A percentile compares a stretch with the other conserved stretches of the same genome.
phyloP scores from a whole-genome alignment of 2,113 vertebrate genomes.

The Gallinago jamesoni region DNA sequence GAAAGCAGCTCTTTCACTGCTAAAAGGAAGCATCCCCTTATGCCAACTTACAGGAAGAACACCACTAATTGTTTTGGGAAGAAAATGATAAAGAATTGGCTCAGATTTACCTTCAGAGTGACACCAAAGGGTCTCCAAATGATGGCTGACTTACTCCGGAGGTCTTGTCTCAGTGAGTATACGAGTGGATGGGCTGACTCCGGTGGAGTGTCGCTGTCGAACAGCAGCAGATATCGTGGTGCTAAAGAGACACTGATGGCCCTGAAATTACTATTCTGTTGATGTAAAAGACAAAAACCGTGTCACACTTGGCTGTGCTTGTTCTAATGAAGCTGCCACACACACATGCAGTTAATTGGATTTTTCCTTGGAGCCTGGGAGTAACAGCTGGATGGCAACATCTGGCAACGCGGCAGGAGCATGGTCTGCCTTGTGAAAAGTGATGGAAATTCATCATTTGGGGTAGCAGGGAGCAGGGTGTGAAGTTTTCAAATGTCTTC shows the following conservation, averaged over 20 bases:
- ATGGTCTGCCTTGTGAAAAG: neutral
- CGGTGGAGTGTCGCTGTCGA: neutral
- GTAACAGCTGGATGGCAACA: slow-evolving; percentile 29
- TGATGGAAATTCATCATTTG: fast-evolving
- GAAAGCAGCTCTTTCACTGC: neutral
- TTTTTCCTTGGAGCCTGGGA: neutral
- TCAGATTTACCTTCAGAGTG: neutral
- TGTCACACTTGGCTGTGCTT: neutral
- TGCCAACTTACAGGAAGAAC: fast-evolving
- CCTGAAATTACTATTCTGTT: neutral
- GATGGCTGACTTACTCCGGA: fast-evolving
- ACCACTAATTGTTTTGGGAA: fast-evolving
- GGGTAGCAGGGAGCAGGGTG: too few species aligned
- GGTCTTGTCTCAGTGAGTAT: neutral
- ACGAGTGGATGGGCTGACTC: neutral
- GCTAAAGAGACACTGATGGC: neutral
- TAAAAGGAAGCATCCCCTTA: neutral
- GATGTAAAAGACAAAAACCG: neutral
- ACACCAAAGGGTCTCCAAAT: neutral
- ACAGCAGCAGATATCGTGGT: neutral
- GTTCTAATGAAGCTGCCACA: neutral
- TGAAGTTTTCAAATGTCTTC: neutral
- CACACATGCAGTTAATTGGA: neutral
- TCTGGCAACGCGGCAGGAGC: neutral
- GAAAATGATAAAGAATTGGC: neutral